These are phyloP conservation scores for Darevskia mixta DNA, from an alignment of 2,797 vertebrate genomes.

Conservation along the genomic window DNA sequence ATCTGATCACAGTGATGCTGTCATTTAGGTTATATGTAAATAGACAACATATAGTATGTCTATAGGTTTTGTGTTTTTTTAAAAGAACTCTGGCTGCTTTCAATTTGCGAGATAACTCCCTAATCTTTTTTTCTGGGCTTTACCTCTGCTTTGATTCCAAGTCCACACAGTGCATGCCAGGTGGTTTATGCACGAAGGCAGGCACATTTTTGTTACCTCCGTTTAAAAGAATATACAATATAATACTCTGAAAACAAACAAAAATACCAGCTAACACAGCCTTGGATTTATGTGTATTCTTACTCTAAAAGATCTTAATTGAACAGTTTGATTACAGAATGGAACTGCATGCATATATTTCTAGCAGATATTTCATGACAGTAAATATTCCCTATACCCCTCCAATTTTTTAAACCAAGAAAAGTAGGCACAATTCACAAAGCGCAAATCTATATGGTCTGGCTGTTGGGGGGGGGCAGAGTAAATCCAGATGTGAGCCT, in stretches of 20 bases:
- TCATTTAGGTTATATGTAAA: slow-evolving; percentile 67
- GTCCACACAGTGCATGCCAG: slow-evolving; percentile 36
- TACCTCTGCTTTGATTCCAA: slow-evolving; percentile 38
- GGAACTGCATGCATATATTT: neutral
- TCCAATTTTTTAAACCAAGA: slow-evolving; percentile 44
- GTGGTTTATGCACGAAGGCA: slow-evolving; percentile 37
- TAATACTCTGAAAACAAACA: slow-evolving; percentile 20
- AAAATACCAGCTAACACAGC: slow-evolving; percentile 18
- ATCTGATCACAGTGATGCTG: slow-evolving; percentile 63
- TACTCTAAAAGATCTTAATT: slow-evolving; percentile 41
- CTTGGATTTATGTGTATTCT: slow-evolving; percentile 41
- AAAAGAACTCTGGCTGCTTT: slow-evolving; percentile 52
- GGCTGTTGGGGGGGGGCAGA: neutral
- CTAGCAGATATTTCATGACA: slow-evolving; percentile 30
- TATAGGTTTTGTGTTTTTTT: slow-evolving; percentile 27
- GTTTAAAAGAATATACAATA: slow-evolving; percentile 36
- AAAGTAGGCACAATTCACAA: neutral
- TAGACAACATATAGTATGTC: slow-evolving; percentile 59
- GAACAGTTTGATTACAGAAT: slow-evolving; percentile 46
- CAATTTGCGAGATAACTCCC: slow-evolving; percentile 54
- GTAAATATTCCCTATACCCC: slow-evolving; percentile 50
- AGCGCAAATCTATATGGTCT: slow-evolving; percentile 6
- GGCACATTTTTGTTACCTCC: slow-evolving; percentile 58
- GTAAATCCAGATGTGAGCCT: neutral
- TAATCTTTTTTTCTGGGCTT: slow-evolving; percentile 53